Evolutionary conservation across 2,113 vertebrate genomes (phyloP), one percentile per base, ranked within the genome.

Genomic region (Eleginops maclovinus): DNA sequence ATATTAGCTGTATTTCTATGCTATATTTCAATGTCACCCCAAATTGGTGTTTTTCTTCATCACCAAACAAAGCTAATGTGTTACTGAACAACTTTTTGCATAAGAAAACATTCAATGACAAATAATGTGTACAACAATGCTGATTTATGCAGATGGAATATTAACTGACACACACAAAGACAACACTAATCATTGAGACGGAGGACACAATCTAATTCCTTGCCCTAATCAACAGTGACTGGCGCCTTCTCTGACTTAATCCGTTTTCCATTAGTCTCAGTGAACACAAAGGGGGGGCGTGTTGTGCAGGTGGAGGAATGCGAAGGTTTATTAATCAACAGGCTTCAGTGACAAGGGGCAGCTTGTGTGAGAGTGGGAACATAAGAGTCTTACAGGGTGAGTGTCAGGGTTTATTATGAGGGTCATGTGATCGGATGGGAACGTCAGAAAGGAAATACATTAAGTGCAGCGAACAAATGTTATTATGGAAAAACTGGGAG

Each of bases 131-230:
- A n/a, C n/a, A n/a, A n/a, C n/a, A 72, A 68, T 47, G 56, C 19
- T 60, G 56, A 53, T 78, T 58, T 40, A 72, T 71, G 60, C 54
- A 59, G 40, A 51, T 9, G 40, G 31, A 22, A 53, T 54, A 77
- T 72, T 63, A 6, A 63, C 26, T 59, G 67, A 77, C 22, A 54
- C 58, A 49, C 47, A 19, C 36, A 68, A 60, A 69, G 55, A 72
- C 59, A 50, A 81, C 54, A 78, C 46, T 46, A 40, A 62, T 77
- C 36, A 75, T 77, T 17, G 66, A 43, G 54, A 61, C 41, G 54
- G 72, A 67, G 28, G 50, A 73, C 75, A 36, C 26, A 53, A 65
- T 66, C 41, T 47, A 14, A 60, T 43, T 12, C 40, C 26, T 59
- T 12, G 36, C 7, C 44, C 65, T 70, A 77, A 74, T 83, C 56